Evolutionary conservation across 2,888 invertebrate genomes (phyloP), one percentile per base, ranked within the genome.

Genomic region (Peribatodes rhomboidaria): DNA sequence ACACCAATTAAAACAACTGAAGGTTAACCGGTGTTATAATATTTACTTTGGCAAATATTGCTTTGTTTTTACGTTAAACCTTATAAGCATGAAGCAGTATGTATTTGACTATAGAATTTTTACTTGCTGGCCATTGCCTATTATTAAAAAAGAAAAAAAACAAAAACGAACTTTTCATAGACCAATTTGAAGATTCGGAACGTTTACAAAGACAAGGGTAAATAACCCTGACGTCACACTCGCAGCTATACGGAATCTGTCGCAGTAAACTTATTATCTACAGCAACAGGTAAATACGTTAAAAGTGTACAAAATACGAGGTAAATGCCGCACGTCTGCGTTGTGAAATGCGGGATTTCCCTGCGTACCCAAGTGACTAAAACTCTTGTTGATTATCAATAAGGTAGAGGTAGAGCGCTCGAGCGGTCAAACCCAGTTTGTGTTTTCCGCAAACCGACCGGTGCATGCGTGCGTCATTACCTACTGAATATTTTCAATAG

Each of bases 291-390:
- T 35, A 35, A 35, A 50, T 33, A 50, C 50, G 18, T 50, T 18
- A 50, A 4, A 37, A 11, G 9, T 22, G 41, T 18, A 16, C 55
- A 44, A 47, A 41, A 63, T 58, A 63, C 46, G 18, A 62, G 62
- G 62, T 58, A 59, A 59, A 64, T 49, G n/a, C 4, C 27, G 46
- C 10, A 39, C 46, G 13, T 9, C 11, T 46, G 42, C 1, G n/a
- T 14, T 42, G 27, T 39, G 31, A 54, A 31, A 54, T 46, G 41
- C 31, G 64, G 64, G 58, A 59, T 8, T 56, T 59, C 64, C 64
- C 64, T 49, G 42, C 16, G 35, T 20, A 37, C 16, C 46, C 31
- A 6, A 35, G 35, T 18, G 11, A 50, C 13, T 50, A 4, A 14
- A 7, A 11, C n/a, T n/a, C n/a, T n/a, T n/a, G n/a, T n/a, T 14